Evolutionary conservation across 2,113 vertebrate genomes (phyloP), one percentile per base, ranked within the genome.

Genomic region (Patagioenas fasciata): DNA sequence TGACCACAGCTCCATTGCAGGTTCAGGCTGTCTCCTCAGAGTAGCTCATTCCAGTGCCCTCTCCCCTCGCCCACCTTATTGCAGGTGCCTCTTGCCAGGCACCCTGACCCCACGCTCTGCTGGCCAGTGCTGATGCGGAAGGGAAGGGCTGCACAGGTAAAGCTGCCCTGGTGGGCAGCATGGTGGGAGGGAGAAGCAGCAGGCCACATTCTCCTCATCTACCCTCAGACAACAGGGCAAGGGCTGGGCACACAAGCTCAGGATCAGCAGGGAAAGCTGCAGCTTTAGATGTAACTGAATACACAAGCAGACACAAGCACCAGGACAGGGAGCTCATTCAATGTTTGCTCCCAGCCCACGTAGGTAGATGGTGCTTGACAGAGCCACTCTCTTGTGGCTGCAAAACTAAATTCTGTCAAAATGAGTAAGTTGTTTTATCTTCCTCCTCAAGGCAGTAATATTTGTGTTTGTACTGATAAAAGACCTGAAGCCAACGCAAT

Each of bases 331-430:
- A 78, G 9, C 26, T 34, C 38, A 9, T 72, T 88, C 4, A 31
- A 34, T 44, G 57, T 90, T 72, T 88, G 26, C 54, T 86, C 67
- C 25, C 40, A 84, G 4, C 36, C 50, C 50, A 36, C 1, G 0
- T 13, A 60, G 32, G 28, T 91, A 23, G n/a, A 53, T 65, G 24
- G 40, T 51, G 14, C 44, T 48, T 85, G 53, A 23, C 60, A 70
- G 80, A 73, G 19, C 18, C 23, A 34, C 16, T 1, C 12, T 77
- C 10, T 31, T 54, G 16, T 15, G 36, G 19, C 69, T 81, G 11
- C 67, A 64, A 94, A 95, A 58, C n/a, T 70, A 60, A 62, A 28
- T 89, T 80, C 82, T 91, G 28, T 81, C 85, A 53, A 38, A 75
- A 82, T 32, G 13, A 70, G 15, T 36, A 48, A 51, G 26, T 83